phyloP scores from a whole-genome alignment of 2,888 invertebrate genomes.

The Melanchra persicariae region DNA sequence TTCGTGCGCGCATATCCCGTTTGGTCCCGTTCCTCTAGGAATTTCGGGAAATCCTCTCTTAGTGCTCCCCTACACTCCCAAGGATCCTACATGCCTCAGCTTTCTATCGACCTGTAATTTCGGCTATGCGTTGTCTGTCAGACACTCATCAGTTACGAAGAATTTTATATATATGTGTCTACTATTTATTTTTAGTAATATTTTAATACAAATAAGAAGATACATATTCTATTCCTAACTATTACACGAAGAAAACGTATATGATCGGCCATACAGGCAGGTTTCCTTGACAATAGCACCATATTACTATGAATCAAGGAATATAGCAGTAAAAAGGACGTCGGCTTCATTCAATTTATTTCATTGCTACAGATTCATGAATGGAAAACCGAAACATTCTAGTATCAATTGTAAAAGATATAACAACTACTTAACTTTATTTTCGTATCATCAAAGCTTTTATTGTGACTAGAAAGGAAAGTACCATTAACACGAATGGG shows the following conservation, averaged over 20 bases:
- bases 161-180: too few species aligned
- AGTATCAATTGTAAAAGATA: constrained; percentile 1
- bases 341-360: constrained; percentile 21
- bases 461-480: not conserved
- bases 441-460: constrained; percentile 21
- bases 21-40: too few species aligned
- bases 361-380: constrained; percentile 19
- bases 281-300: constrained; percentile 16
- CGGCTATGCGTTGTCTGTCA: too few species aligned
- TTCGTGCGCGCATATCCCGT: too few species aligned
- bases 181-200: too few species aligned
- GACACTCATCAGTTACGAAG: too few species aligned
- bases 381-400: constrained; percentile 10
- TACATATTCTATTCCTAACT: not conserved
- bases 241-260: not conserved
- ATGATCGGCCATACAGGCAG: too few species aligned
- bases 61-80: too few species aligned
- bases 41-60: too few species aligned
- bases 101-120: too few species aligned
- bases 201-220: too few species aligned
- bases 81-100: too few species aligned
- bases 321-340: constrained; percentile 7
- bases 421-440: constrained; percentile 15
- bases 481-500: not conserved
- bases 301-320: not conserved